Base-by-base conservation (phyloP, 2,888 invertebrate genomes). In the Cryptus viduatorius region DNA sequence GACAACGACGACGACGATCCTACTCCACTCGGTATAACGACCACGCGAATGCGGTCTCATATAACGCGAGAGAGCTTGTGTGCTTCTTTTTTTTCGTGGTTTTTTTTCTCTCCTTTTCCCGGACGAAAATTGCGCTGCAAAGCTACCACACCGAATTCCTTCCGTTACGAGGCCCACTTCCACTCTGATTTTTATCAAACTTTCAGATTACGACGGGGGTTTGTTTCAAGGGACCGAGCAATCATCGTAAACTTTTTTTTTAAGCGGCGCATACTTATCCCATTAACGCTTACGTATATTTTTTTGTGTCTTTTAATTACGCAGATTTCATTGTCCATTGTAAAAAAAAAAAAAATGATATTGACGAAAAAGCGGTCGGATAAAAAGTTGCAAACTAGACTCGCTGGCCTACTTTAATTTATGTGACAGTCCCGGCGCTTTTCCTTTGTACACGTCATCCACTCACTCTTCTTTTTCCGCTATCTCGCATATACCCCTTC, bases 401-500 rank as follows among this genome's bases (percentile, higher is more conserved):
- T 69, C 7, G 5, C 69, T 83, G 76, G 76, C 83, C 83, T 80
- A 76, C 67, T 80, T 79, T 67, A 72, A 77, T 80, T 80, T 64
- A 83, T 76, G 59, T 48, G 56, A 56, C 61, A 46, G 75, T 10
- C n/a, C 59, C 59, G 59, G 24, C 16, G 68, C 37, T 75, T 79
- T 75, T 64, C 65, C 50, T 77, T 79, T 72, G 73, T 73, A 12
- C 72, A 29, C 7, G 53, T 56, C 71, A 42, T n/a, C 16, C 50
- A 42, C 19, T 37, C 37, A 12, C 16, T 76, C n/a, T 61, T 42
- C 42, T 19, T 75, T 75, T 61, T 75, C 50, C 64, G 37, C 72
- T 65, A 19, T 79, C 44, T 29, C 7, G 44, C 37, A 19, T 46
- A 64, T 65, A 42, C 2, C 31, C 53, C 24, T 69, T 56, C 79